Percentiles rank a stretch among this genome's conserved stretches.
Evolutionary conservation across 2,113 vertebrate genomes (phyloP).

Genomic region (Antennarius striatus): DNA sequence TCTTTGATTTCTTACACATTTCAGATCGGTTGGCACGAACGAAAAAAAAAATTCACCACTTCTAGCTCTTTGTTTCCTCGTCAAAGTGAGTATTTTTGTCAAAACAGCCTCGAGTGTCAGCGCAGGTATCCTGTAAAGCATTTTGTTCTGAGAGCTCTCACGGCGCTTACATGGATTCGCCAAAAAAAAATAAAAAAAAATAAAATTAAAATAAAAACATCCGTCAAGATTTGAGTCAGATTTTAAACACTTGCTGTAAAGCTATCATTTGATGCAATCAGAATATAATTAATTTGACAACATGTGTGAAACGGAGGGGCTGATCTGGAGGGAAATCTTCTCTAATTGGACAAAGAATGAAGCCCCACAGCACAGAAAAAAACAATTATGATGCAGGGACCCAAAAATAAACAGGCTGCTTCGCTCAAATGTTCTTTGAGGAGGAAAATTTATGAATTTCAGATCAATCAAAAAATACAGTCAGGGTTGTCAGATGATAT

Average conservation of each 20-base stretch:
- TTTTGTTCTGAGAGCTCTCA: conserved; percentile 36
- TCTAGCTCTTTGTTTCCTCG: neutral
- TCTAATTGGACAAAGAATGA: conserved; percentile 58
- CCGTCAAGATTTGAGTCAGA: neutral
- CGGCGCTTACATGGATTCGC: conserved; percentile 20
- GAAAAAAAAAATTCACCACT: neutral
- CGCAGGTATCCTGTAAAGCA: conserved; percentile 9
- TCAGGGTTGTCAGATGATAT: conserved; percentile 26
- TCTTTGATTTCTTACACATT: neutral
- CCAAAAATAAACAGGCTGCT: conserved; percentile 35
- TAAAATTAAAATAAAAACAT: neutral
- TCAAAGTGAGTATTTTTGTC: conserved; percentile 1
- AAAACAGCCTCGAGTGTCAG: conserved; percentile 21
- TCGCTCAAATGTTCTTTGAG: conserved; percentile 26
- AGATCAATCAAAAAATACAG: conserved; percentile 23
- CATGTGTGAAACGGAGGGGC: conserved; percentile 16
- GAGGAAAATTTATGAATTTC: conserved; percentile 28
- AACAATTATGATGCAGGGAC: conserved; percentile 43
- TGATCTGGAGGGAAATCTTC: conserved; percentile 26
- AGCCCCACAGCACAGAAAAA: conserved; percentile 41
- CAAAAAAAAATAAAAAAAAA: conserved; percentile 7
- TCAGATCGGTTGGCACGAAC: neutral
- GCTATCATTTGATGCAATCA: conserved; percentile 24
- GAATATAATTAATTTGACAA: conserved; percentile 49
- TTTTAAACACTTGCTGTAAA: conserved; percentile 17